Evolutionary conservation across 2,113 vertebrate species (phyloP).

Genomic region (Antechinus flavipes): DNA sequence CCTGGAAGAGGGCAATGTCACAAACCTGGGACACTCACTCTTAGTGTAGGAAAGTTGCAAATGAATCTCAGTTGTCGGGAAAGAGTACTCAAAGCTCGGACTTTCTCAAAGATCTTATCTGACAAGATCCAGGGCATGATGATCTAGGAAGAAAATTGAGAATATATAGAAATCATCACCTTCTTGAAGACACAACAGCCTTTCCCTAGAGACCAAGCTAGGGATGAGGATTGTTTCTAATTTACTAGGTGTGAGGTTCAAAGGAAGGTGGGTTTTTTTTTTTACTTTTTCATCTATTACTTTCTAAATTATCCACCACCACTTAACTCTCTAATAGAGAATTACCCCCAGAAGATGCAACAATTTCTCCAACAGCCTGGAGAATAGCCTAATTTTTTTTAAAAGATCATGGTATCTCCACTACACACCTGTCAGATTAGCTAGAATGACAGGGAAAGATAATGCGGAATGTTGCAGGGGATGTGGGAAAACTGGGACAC

Average conservation of each 20-base stretch:
- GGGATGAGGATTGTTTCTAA: background rate
- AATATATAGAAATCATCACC: background rate
- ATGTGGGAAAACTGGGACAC: no score
- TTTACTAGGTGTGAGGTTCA: background rate
- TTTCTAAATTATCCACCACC: background rate
- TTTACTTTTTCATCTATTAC: background rate
- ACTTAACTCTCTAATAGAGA: background rate
- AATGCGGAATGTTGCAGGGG: no score
- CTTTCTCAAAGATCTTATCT: background rate
- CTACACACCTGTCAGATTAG: no score
- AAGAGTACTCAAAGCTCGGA: background rate
- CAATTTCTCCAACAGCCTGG: background rate
- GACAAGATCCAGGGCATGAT: background rate
- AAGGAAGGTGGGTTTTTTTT: background rate
- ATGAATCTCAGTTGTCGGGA: background rate
- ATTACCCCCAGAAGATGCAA: background rate
- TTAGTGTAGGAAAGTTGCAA: background rate
- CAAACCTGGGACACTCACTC: background rate
- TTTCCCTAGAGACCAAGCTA: background rate
- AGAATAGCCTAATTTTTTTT: background rate
- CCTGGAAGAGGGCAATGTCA: background rate
- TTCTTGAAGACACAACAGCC: background rate
- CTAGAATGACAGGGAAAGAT: no score
- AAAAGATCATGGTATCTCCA: background rate
- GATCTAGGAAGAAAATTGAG: background rate